Base-by-base conservation (phyloP, 2,113 vertebrate species). In the Hippocampus zosterae region DNA sequence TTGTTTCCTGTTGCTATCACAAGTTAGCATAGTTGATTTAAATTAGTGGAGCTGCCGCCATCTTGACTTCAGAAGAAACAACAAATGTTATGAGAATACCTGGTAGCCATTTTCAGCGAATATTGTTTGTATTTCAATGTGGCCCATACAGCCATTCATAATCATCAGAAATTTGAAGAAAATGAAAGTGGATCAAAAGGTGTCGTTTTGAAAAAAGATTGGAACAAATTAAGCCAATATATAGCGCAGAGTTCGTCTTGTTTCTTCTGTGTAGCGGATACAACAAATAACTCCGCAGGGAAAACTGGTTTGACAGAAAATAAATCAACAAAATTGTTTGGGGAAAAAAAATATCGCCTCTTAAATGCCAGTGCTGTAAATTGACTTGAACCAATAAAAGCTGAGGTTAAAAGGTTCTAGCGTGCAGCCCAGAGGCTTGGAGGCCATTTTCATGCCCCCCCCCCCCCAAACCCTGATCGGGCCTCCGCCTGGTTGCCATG, bases 401-500 rank as follows among this genome's bases (percentile, higher is more conserved):
- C 46, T 73, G 37, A 19, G 68, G 62, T 64, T 67, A 71, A 77
- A 74, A 62, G 67, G n/a, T 62, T 71, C 8, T 52, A n/a, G 56
- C 70, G 77, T 57, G 8, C 62, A 71, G 77, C 70, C 29, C 50
- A 4, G 59, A 46, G 69, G 69, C 72, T 73, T 72, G 41, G 25
- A 81, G 78, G 68, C 41, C 53, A 3, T 65, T 74, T 68, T 81
- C 70, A 70, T 67, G 44, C 59, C 52, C 9, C 52, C 52, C 52
- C 37, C 1, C 3, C 52, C 9, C 65, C 37, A 1, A 55, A 65
- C 56, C 61, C 62, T 0, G n/a, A 68, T 69, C 81, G 75, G 60
- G 67, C 76, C 74, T 62, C 75, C 3, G 71, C 75, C 63, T 1
- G 82, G 84, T 80, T 84, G 85, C 85, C 81, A 74, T 76, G 74